Conservation (phyloP, 2,797 vertebrate genomes). For the Sebastes iracundus region DNA sequence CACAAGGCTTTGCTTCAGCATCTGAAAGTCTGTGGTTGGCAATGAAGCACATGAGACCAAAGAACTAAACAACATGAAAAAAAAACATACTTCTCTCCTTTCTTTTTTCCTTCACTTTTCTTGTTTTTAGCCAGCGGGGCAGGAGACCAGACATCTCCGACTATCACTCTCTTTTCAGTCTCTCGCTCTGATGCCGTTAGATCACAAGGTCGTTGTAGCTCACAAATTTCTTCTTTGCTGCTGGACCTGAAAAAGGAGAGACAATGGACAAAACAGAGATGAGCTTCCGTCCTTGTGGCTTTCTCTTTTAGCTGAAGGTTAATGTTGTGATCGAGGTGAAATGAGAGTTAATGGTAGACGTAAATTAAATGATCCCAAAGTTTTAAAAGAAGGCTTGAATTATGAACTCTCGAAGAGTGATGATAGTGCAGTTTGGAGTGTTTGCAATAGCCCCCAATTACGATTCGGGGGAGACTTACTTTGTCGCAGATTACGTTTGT, state of each 20-base stretch:
- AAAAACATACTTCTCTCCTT: constrained; percentile 7
- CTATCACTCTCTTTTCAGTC: constrained; percentile 36
- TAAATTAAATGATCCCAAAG: background rate
- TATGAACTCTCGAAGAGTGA: constrained; percentile 35
- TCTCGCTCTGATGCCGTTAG: constrained; percentile 75
- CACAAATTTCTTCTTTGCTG: constrained; percentile 94
- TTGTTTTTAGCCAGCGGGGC: constrained; percentile 57
- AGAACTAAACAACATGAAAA: constrained; percentile 57
- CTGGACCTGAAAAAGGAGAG: constrained; percentile 85
- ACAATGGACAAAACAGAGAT: background rate
- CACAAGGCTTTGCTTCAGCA: constrained; percentile 41
- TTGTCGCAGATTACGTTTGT: too few species aligned
- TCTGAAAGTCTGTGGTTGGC: constrained; percentile 45
- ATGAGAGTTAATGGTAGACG: background rate
- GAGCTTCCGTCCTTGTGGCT: background rate
- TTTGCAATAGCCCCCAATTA: background rate
- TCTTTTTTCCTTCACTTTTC: constrained; percentile 5
- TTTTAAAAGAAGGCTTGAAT: background rate
- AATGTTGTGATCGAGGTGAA: background rate
- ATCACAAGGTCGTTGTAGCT: constrained; percentile 96
- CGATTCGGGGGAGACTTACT: too few species aligned
- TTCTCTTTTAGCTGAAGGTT: background rate
- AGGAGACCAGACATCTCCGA: constrained; percentile 72
- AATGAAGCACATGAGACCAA: constrained; percentile 63
- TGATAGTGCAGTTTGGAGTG: background rate